Percentiles rank a stretch among this genome's conserved stretches.
Conservation (phyloP, 2,888 invertebrate genomes). For the Ethmia dodecea region DNA sequence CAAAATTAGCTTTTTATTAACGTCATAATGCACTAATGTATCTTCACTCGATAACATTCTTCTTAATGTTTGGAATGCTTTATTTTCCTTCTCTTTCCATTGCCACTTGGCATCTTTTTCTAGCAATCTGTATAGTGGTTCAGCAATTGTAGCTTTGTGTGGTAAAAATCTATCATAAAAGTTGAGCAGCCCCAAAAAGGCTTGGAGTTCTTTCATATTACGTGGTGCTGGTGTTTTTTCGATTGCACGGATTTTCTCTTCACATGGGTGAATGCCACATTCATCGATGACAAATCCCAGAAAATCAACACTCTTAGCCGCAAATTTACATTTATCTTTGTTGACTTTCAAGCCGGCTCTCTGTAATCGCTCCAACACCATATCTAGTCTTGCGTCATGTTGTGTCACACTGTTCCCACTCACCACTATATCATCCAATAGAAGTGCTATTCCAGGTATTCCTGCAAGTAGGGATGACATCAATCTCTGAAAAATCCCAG, state of each 20-base stretch:
- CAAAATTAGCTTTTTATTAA: not conserved
- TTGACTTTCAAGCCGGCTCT: constrained; percentile 5
- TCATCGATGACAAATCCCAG: constrained; percentile 9
- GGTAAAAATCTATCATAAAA: constrained; percentile 9
- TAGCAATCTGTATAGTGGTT: constrained; percentile 3
- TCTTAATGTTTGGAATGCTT: not conserved
- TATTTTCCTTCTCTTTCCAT: not conserved
- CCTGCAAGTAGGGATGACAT: not conserved
- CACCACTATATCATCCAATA: not conserved
- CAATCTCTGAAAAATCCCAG: not conserved
- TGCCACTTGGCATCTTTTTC: constrained; percentile 1
- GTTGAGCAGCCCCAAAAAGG: constrained; percentile 11
- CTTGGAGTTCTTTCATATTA: constrained; percentile 5
- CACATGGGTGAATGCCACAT: constrained; percentile 7
- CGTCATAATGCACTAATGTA: not conserved
- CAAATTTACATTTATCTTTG: constrained; percentile 9
- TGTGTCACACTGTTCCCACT: not conserved
- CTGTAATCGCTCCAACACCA: not conserved
- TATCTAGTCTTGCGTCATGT: too few species aligned
- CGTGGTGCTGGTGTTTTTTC: not conserved
- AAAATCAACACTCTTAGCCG: constrained; percentile 1
- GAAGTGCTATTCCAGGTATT: not conserved
- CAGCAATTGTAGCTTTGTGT: constrained; percentile 2
- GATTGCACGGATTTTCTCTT: constrained; percentile 2
- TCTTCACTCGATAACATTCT: not conserved